phyloP scores from a whole-genome alignment of 1,140 invertebrate genomes.

The Drosophila setifemur region DNA sequence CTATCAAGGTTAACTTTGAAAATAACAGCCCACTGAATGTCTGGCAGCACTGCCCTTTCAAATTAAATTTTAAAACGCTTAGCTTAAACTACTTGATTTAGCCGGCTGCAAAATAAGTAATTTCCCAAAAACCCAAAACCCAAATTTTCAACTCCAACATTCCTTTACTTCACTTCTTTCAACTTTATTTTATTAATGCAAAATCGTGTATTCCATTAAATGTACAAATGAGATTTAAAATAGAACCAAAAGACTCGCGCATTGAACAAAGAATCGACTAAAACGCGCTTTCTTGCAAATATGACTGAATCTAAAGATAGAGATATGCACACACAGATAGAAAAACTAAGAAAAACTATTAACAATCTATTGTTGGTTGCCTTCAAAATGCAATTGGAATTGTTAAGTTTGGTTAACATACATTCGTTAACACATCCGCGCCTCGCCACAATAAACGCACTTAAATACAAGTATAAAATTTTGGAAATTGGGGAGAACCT shows the following conservation, averaged over 20 bases:
- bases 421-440: conserved; percentile 9
- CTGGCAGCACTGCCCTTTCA: no score
- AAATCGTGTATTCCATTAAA: conserved; percentile 60
- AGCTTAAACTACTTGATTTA: no score
- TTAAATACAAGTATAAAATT: conserved; percentile 35
- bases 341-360: conserved; percentile 56
- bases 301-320: conserved; percentile 16
- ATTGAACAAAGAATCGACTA: conserved; percentile 42
- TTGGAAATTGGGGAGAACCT: not conserved
- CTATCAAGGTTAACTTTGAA: no score
- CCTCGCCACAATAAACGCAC: conserved; percentile 24
- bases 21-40: no score
- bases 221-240: conserved; percentile 67
- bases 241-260: conserved; percentile 21
- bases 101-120: no score
- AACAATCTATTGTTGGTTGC: conserved; percentile 47
- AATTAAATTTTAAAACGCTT: no score
- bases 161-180: conserved; percentile 46
- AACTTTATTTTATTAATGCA: conserved; percentile 72
- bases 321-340: conserved; percentile 48
- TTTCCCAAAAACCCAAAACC: not conserved
- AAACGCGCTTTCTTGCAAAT: conserved; percentile 39
- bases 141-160: not conserved
- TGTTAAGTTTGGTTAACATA: conserved; percentile 22
- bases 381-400: conserved; percentile 66